Base-by-base conservation (phyloP, 2,888 invertebrate genomes). In the Disparrhopalites patrizii region DNA sequence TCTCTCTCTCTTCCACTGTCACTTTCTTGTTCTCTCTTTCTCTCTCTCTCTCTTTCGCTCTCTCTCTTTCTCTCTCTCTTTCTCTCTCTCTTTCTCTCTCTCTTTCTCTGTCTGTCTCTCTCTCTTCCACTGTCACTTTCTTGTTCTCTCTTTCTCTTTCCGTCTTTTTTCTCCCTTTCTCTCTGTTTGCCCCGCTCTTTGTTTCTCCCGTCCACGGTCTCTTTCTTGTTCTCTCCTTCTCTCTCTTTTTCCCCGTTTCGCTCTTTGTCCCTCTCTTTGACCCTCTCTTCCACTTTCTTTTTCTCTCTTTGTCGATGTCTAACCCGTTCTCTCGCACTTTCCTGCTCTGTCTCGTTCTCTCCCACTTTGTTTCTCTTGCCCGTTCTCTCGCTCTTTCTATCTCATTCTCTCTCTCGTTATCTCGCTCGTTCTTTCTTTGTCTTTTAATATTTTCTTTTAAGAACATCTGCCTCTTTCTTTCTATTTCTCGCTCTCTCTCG, bases 1-100 rank as follows among this genome's bases (percentile, higher is more conserved):
- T n/a, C n/a, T n/a, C n/a, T n/a, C n/a, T n/a, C n/a, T 69, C 70
- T 65, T 64, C 65, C 69, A 66, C 56, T 56, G 65, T 66, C 66
- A 65, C 62, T 67, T 68, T 67, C 67, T 58, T 61, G 64, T 62
- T 69, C 62, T 27, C 58, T 65, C 38, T 56, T 47, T 43, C 54
- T 52, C 50, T 56, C 54, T 52, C 52, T 54, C 50, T 56, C 36
- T 62, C 28, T 65, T 54, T 30, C 27, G 33, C 36, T 33, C 36
- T 54, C 61, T 66, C 38, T 56, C 55, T 43, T 54, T 54, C 47
- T 43, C 55, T 52, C 55, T 43, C 38, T 62, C 55, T 62, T 27
- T 62, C n/a, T 51, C 51, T 52, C 38, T 27, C 66, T 67, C 62
- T 67, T 68, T 67, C 67, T 58, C 63, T 62, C 63, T 69, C 62